Evolutionary conservation across 92 coral and sea anemone species (phyloP), one percentile per base, ranked within the genome.

Genomic region (Virgularia gustaviana): DNA sequence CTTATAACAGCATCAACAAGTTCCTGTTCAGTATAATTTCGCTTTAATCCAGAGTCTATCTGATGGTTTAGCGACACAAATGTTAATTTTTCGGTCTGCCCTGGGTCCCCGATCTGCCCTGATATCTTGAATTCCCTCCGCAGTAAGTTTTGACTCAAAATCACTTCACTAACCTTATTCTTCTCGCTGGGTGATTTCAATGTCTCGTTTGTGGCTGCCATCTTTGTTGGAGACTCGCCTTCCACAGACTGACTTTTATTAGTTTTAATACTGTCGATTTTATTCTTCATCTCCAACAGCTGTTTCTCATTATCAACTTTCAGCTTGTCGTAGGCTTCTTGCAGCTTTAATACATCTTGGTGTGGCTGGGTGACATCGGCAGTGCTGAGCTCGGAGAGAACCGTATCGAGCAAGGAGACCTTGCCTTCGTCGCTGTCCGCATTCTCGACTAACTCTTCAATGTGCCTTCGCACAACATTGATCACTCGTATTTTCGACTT

Each of bases 81-180:
- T 19, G 74, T 80, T 23, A 74, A 39, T 12, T 73, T 56, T 34
- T 65, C 81, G 62, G 62, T 73, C 37, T 75, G 72, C 22, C 81
- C 85, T 0, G 85, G 81, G 9, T 81, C 85, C 41, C 75, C 85
- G 32, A 74, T 55, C 58, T 81, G 85, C 30, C 76, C 81, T 49
- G 53, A 37, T 2, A 64, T 64, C 31, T 64, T 64, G 30, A 37
- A 64, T n/a, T 64, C 65, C 35, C 34, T 23, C 57, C 65, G 37
- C 68, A 54, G 28, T 35, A 72, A 57, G 22, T 18, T 36, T 22
- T 56, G 68, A 29, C 37, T 71, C 30, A n/a, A n/a, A n/a, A n/a
- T n/a, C n/a, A n/a, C n/a, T n/a, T n/a, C n/a, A n/a, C n/a, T n/a
- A n/a, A 16, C 78, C 15, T 36, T 44, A 44, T 31, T 52, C 22